Conservation (phyloP, 2,888 invertebrate genomes). For the Ophion ellenae region DNA sequence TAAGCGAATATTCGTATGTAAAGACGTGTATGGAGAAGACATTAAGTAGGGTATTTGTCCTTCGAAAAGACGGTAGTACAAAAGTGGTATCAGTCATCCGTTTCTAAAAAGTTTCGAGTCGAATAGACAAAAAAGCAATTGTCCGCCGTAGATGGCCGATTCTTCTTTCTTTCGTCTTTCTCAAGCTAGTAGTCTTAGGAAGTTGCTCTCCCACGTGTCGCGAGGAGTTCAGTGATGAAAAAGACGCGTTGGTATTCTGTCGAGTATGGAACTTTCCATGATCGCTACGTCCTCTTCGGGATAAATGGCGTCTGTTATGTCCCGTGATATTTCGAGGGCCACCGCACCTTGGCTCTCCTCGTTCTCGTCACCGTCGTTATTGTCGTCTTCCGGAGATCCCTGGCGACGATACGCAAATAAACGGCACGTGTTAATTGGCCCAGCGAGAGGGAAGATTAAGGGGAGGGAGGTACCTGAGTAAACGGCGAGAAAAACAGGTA, state of each 20-base stretch:
- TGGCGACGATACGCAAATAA: slow-evolving; percentile 5
- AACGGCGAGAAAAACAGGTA: too few species aligned
- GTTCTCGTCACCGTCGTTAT: slow-evolving; percentile 67
- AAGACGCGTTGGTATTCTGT: slow-evolving; percentile 72
- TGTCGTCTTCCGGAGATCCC: slow-evolving; percentile 62
- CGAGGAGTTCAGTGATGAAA: slow-evolving; percentile 65
- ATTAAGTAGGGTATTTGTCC: not conserved
- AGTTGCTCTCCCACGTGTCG: not conserved
- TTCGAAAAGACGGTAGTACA: slow-evolving; percentile 41
- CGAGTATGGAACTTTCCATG: slow-evolving; percentile 70
- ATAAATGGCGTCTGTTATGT: slow-evolving; percentile 62
- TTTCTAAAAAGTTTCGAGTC: slow-evolving; percentile 41
- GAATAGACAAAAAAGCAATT: slow-evolving; percentile 25
- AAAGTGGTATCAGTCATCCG: slow-evolving; percentile 53
- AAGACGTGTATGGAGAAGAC: slow-evolving; percentile 31
- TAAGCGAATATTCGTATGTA: slow-evolving; percentile 25
- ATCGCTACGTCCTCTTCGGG: slow-evolving; percentile 71
- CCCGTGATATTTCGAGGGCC: slow-evolving; percentile 68
- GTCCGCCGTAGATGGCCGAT: not conserved
- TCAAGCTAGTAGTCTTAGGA: slow-evolving; percentile 17
- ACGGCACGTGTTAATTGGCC: not conserved
- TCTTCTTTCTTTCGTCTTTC: not conserved
- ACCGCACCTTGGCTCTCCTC: slow-evolving; percentile 67
- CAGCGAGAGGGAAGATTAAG: not conserved
- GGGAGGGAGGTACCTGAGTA: too few species aligned